Conservation (phyloP, 2,888 invertebrate genomes). For the Drosophila siamana region DNA sequence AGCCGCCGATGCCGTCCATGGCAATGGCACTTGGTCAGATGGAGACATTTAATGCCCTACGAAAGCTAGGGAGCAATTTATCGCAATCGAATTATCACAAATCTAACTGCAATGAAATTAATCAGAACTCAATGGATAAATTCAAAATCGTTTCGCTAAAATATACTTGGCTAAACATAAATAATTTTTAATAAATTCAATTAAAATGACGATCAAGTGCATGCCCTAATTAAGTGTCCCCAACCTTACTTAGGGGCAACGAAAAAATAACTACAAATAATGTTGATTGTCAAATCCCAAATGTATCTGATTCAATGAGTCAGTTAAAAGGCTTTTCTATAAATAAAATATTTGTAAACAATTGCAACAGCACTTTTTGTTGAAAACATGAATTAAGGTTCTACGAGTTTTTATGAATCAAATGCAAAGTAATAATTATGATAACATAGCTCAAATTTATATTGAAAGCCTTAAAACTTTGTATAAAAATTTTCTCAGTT, state of each 20-base stretch:
- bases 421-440: too few species aligned
- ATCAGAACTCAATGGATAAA: too few species aligned
- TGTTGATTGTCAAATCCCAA: background rate
- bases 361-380: background rate
- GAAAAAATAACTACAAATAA: background rate
- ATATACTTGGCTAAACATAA: background rate
- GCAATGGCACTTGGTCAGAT: slow-evolving; percentile 28
- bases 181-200: background rate
- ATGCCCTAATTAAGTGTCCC: background rate
- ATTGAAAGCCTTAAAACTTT: too few species aligned
- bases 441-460: too few species aligned
- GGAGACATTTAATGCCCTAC: slow-evolving; percentile 43
- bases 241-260: background rate
- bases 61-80: background rate
- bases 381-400: background rate
- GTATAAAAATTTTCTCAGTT: too few species aligned
- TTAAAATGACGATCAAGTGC: background rate
- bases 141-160: too few species aligned
- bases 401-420: too few species aligned
- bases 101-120: too few species aligned
- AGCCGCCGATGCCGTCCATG: slow-evolving; percentile 14
- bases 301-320: background rate
- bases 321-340: slow-evolving; percentile 1
- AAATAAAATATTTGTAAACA: background rate
- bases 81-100: background rate